phyloP scores from a whole-genome alignment of 2,888 invertebrate species.

The Eupithecia dodoneata region DNA sequence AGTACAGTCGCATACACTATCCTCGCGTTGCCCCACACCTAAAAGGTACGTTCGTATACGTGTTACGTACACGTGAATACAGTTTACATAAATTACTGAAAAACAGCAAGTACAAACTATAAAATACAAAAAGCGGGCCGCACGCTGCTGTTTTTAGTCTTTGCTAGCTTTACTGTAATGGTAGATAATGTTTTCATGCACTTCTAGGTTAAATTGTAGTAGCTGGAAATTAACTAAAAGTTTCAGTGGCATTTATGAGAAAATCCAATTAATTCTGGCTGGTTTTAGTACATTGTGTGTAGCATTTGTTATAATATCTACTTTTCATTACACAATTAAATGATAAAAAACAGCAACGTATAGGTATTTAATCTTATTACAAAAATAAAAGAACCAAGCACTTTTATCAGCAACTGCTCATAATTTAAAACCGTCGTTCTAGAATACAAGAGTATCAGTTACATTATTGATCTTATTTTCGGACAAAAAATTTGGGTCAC shows the following conservation, averaged over 20 bases:
- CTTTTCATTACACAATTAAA: neutral
- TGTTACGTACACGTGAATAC: slow-evolving; percentile 25
- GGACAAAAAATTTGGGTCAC: slow-evolving; percentile 63
- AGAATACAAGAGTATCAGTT: slow-evolving; percentile 59
- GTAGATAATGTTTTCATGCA: slow-evolving; percentile 23
- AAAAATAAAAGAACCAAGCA: slow-evolving; percentile 14
- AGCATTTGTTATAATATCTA: neutral
- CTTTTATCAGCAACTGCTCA: slow-evolving; percentile 29
- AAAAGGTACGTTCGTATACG: slow-evolving; percentile 21
- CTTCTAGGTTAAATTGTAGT: neutral
- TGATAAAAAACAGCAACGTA: neutral
- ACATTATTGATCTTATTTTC: slow-evolving; percentile 62
- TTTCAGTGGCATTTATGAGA: neutral
- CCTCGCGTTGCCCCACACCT: slow-evolving; percentile 11
- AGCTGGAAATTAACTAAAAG: neutral
- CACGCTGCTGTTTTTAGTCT: slow-evolving; percentile 31
- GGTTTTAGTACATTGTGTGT: neutral
- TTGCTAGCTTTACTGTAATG: slow-evolving; percentile 21
- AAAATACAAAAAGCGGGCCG: slow-evolving; percentile 34
- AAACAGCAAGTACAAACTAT: slow-evolving; percentile 35
- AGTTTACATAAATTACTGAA: slow-evolving; percentile 38
- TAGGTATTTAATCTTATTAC: neutral
- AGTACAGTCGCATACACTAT: slow-evolving; percentile 25
- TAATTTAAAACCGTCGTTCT: slow-evolving; percentile 37
- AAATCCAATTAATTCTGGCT: neutral